phyloP scores from a whole-genome alignment of 2,888 invertebrate species.

The Drosophila yooni region DNA sequence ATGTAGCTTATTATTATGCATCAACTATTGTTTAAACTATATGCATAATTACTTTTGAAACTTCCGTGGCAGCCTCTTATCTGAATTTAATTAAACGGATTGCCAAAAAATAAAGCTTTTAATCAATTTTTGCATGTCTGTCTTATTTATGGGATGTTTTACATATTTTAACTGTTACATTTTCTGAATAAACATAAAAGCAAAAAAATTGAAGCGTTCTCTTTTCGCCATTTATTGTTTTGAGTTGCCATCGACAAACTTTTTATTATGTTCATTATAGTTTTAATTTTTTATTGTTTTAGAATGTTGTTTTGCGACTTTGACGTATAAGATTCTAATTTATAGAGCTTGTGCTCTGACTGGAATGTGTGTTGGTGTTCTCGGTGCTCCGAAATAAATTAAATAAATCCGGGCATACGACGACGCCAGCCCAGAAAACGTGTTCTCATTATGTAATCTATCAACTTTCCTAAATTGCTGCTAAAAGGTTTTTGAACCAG shows the following conservation, averaged over 20 bases:
- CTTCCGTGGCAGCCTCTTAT: slow-evolving; percentile 3
- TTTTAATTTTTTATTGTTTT: slow-evolving; percentile 75
- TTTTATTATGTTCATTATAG: slow-evolving; percentile 41
- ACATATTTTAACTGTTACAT: slow-evolving; percentile 40
- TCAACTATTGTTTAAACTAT: not conserved
- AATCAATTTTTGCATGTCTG: slow-evolving; percentile 22
- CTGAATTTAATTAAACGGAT: not conserved
- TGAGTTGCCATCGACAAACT: slow-evolving; percentile 18
- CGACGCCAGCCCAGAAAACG: slow-evolving; percentile 14
- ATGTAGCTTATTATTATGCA: not conserved
- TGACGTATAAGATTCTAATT: slow-evolving; percentile 56
- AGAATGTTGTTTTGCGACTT: slow-evolving; percentile 78
- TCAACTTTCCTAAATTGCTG: slow-evolving; percentile 26
- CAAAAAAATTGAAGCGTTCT: slow-evolving; percentile 33
- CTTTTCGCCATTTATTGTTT: slow-evolving; percentile 54
- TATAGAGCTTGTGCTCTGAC: slow-evolving; percentile 52
- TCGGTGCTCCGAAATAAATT: slow-evolving; percentile 59
- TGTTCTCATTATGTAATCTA: slow-evolving; percentile 49
- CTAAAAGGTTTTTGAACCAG: slow-evolving; percentile 44
- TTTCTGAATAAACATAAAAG: slow-evolving; percentile 19
- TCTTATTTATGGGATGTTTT: slow-evolving; percentile 22
- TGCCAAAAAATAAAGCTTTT: slow-evolving; percentile 16
- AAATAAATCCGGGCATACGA: slow-evolving; percentile 21
- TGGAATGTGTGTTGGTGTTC: slow-evolving; percentile 58
- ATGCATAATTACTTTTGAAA: not conserved